Evolutionary conservation across 2,888 invertebrate species (phyloP).

Genomic region (Erpobdella octoculata): DNA sequence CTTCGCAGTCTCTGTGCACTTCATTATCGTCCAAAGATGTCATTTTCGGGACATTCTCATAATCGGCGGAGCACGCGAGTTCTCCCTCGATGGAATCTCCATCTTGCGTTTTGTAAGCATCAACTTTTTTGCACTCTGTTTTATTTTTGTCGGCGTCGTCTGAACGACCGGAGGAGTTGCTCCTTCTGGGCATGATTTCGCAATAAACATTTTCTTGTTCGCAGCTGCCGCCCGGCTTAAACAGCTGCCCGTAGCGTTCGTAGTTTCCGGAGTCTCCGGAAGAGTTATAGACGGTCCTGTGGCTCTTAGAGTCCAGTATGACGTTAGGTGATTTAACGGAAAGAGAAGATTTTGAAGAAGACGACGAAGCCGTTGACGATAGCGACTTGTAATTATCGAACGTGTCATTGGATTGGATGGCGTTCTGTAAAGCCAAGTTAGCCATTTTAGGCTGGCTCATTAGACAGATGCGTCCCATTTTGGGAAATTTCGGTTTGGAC

Average conservation of each 20-base stretch:
- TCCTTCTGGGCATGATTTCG: neutral
- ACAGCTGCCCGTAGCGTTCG: neutral
- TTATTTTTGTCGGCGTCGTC: neutral
- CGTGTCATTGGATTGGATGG: neutral
- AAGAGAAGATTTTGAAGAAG: neutral
- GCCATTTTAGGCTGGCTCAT: neutral
- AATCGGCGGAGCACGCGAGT: neutral
- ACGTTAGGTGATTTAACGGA: neutral
- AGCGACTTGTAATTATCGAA: slow-evolving; percentile 3
- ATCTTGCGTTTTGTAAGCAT: neutral
- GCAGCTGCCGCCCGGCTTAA: neutral
- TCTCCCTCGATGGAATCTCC: neutral
- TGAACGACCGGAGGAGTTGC: neutral
- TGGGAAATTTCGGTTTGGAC: slow-evolving; percentile 4
- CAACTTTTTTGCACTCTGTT: neutral
- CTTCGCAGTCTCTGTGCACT: neutral
- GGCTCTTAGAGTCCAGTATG: neutral
- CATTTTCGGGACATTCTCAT: neutral
- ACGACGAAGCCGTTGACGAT: neutral
- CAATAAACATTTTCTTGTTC: slow-evolving; percentile 2
- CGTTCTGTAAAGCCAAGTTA: neutral
- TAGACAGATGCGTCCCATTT: slow-evolving; percentile 1
- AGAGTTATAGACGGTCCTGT: neutral
- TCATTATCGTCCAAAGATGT: neutral
- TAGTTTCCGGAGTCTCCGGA: neutral